Base-by-base conservation (phyloP, 1,140 invertebrate species). In the Paraescarpia echinospica region DNA sequence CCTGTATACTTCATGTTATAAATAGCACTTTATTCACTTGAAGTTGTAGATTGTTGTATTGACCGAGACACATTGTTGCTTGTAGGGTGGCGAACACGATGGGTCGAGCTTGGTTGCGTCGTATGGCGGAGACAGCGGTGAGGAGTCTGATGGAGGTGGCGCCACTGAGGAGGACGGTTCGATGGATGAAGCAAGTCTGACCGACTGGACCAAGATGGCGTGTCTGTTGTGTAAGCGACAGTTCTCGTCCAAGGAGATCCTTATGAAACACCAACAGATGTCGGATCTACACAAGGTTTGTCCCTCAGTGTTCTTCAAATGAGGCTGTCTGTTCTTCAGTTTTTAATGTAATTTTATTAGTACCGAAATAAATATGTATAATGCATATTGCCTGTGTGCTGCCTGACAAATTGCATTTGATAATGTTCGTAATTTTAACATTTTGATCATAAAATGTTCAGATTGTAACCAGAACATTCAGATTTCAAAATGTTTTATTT, bases 211-310 rank as follows among this genome's bases (percentile, higher is more conserved):
- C 1, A 99, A 99, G 96, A 95, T 99, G 31, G 98, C 98, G 0
- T 99, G 99, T 96, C 96, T 99, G 8, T 96, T 99, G 0, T 99
- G 99, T 95, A 99, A 99, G 96, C 96, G 99, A 92, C 98, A 98
- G 95, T 99, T 99, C 95, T 97, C 98, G 35, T 98, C 97, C 89
- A 97, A 97, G 93, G 99, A 99, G 93, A 97, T 98, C 0, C 96
- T 99, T 9, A 96, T 97, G 2, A 99, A 99, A 95, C 99, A 99
- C 96, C 97, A 98, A 92, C 98, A 99, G 93, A 96, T 99, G 93
- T 99, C 99, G 2, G 98, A 99, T 93, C 96, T 99, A 59, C 99
- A 99, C 95, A 99, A 99, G 95, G 97, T 96, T 48, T 35, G 59
- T 91, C 18, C 22, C 27, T 18, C 27, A 18, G 0, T 77, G 22